A percentile compares a stretch with the other conserved stretches of the same genome.
Conservation (phyloP, 2,113 vertebrate genomes). For the Uropsilus gracilis region DNA sequence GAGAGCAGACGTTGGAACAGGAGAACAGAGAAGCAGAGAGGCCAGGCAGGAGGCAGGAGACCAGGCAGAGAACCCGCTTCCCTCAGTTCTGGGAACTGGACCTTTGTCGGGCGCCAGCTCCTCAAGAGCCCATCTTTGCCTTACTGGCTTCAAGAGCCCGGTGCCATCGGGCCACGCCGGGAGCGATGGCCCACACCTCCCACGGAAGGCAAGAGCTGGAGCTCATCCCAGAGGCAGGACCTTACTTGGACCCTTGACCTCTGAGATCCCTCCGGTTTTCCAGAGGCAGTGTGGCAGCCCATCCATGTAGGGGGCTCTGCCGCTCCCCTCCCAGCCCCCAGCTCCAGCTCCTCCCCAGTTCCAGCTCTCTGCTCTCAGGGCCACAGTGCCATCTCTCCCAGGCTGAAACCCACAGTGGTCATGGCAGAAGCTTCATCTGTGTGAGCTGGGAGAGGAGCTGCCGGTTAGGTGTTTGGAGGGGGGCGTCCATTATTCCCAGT, state of each 20-base stretch:
- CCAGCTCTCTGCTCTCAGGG: background rate
- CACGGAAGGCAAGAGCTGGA: background rate
- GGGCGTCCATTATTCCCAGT: background rate
- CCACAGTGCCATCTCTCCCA: background rate
- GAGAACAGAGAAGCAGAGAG: background rate
- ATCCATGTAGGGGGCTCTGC: background rate
- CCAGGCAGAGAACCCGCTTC: background rate
- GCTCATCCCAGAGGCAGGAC: background rate
- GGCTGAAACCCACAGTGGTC: background rate
- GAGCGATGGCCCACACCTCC: background rate
- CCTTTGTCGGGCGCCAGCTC: background rate
- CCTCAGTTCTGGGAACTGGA: background rate
- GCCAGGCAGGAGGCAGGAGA: background rate
- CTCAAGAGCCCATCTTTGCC: background rate
- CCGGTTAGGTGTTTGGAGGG: background rate
- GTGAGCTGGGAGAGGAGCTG: background rate
- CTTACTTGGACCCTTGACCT: background rate
- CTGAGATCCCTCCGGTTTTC: background rate
- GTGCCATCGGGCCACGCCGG: background rate
- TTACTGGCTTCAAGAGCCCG: background rate
- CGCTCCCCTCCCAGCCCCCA: background rate
- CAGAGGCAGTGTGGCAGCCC: background rate
- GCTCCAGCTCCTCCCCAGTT: too few species aligned
- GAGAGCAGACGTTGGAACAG: background rate
- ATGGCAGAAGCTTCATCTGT: background rate